Conservation (phyloP, 2,797 vertebrate species). For the Darevskia nairensis region DNA sequence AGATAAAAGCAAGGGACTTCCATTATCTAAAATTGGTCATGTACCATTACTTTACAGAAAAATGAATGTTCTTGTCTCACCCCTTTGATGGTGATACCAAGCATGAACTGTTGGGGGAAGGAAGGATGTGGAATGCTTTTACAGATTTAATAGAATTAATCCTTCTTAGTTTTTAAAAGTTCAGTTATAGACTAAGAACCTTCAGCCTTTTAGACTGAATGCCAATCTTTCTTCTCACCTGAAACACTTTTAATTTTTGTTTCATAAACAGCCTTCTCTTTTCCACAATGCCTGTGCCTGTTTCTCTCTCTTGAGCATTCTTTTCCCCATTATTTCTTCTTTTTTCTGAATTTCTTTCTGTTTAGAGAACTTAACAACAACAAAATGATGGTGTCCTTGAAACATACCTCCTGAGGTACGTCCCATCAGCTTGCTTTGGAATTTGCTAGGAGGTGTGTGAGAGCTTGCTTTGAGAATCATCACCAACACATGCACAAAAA, state of each 20-base stretch:
- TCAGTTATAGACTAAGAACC: neutral
- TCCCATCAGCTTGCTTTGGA: too few relatives aligned
- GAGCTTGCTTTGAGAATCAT: neutral
- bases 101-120: constrained; percentile 41
- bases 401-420: neutral
- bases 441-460: too few relatives aligned
- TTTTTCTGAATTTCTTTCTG: neutral
- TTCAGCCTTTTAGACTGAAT: neutral
- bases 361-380: neutral
- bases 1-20: constrained; percentile 59
- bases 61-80: constrained; percentile 41
- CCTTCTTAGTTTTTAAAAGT: neutral
- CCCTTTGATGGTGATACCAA: constrained; percentile 41
- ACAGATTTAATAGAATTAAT: constrained; percentile 36
- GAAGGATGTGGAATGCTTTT: constrained; percentile 35
- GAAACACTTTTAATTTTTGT: neutral
- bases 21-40: constrained; percentile 71
- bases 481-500: neutral
- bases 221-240: neutral
- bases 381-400: neutral
- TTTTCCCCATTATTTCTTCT: neutral
- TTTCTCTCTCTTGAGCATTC: neutral
- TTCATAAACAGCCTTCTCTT: too few relatives aligned
- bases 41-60: constrained; percentile 42
- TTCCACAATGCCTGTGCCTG: too few relatives aligned